Evolutionary conservation across 35 echinoderm and acorn worm genomes (phyloP), one percentile per base, ranked within the genome.

Genomic region (Lytechinus pictus): DNA sequence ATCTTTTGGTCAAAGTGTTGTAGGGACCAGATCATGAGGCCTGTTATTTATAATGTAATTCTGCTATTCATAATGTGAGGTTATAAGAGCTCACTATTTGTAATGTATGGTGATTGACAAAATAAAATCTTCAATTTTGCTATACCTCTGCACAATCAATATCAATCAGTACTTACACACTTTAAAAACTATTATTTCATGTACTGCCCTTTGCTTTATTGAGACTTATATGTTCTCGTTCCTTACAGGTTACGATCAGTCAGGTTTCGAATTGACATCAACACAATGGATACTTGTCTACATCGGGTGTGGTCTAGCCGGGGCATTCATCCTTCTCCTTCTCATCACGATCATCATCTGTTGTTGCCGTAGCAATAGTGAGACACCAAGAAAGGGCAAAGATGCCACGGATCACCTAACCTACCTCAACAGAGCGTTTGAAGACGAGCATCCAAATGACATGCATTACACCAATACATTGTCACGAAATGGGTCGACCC

Each of bases 241-340:
- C 66, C n/a, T 79, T 79, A 16, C n/a, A 79, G 66, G 66, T 79
- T 79, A 19, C n/a, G 66, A 79, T 24, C 66, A 0, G 3, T 79
- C 66, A 29, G 88, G 27, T 54, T 52, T 90, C 27, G 13, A 55
- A 27, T 54, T 93, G 55, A 93, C 92, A 55, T 19, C 55, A 27
- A 93, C 92, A 28, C 92, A 93, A 4, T 93, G 92, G 92, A 93
- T 93, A 8, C 92, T 93, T 9, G 53, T 93, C 53, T 93, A 93
- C 55, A 57, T 93, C 92, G 92, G 53, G 11, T 93, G 92, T 24
- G 54, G 92, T 27, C 29, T 93, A n/a, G 92, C 54, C 21, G 92
- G 92, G 28, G 92, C 92, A 5, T 93, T 93, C 92, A 55, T 93
- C 53, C n/a, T 93, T 19, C 54, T 93, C n/a, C 9, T 93, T 3